phyloP scores from a whole-genome alignment of 1,140 invertebrate genomes.

The Acromyrmex charruanus region DNA sequence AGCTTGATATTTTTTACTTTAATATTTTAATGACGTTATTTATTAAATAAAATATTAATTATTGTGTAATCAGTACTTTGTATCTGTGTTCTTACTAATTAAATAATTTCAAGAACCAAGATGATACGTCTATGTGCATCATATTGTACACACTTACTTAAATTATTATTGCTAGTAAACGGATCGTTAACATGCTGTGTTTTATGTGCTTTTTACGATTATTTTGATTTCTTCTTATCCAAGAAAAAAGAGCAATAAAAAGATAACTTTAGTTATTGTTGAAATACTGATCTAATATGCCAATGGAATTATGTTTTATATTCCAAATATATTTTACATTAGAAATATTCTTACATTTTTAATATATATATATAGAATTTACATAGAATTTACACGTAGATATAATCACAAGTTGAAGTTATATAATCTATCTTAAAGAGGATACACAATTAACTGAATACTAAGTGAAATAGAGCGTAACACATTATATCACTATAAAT shows the following conservation, averaged over 20 bases:
- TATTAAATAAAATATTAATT: not conserved
- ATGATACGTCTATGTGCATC: not conserved
- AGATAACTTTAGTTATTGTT: not conserved
- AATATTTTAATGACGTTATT: constrained; percentile 7
- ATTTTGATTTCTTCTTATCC: not conserved
- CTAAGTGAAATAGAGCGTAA: constrained; percentile 1
- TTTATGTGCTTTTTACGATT: not conserved
- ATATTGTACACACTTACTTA: not conserved
- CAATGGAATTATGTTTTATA: not conserved
- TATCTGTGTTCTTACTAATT: not conserved
- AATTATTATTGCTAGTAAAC: not conserved
- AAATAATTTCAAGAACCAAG: not conserved
- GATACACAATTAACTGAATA: constrained; percentile 14
- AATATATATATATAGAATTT: not conserved
- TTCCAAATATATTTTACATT: not conserved
- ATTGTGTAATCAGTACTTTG: not conserved
- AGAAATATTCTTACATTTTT: not conserved
- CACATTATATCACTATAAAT: constrained; percentile 17
- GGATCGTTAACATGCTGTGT: not conserved
- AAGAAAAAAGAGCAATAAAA: not conserved
- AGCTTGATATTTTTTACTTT: not conserved
- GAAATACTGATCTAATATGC: not conserved
- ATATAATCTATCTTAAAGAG: constrained; percentile 26
- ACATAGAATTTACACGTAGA: not conserved
- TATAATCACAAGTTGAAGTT: not conserved